Conservation (phyloP, 2,888 invertebrate species). For the Pandemis heparana region DNA sequence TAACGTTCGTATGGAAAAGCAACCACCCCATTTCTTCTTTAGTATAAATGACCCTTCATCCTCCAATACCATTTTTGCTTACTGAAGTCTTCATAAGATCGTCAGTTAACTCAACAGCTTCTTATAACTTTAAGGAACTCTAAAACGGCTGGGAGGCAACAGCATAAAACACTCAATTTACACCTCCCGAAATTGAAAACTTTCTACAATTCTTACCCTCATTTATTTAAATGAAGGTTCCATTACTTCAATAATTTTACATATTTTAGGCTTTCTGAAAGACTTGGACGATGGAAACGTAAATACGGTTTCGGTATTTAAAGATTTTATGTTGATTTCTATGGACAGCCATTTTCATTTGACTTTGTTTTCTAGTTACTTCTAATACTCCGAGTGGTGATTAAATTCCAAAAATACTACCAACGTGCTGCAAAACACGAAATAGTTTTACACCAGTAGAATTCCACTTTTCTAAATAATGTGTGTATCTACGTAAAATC, state of each 20-base stretch:
- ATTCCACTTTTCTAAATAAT: no score
- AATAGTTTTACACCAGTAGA: no score
- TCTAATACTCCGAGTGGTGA: no score
- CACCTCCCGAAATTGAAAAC: conserved; percentile 17
- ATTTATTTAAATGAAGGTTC: conserved; percentile 17
- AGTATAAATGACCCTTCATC: no score
- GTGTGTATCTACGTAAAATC: no score
- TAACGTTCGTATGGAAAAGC: no score
- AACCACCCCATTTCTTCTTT: no score
- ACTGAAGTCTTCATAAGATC: no score
- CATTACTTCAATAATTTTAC: conserved; percentile 21
- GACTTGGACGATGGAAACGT: neutral
- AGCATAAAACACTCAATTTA: conserved; percentile 13
- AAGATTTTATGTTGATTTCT: neutral
- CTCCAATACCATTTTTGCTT: neutral
- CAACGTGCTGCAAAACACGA: no score
- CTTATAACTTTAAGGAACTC: neutral
- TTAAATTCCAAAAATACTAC: no score
- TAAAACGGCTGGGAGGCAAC: neutral
- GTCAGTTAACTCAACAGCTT: neutral
- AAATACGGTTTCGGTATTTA: neutral
- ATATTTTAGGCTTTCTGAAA: conserved; percentile 18
- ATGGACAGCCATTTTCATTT: no score
- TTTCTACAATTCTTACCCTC: conserved; percentile 8
- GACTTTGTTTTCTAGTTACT: no score